These are phyloP conservation scores for Cotesia typhae DNA, from an alignment of 1,140 invertebrate species.

Conservation along the genomic window DNA sequence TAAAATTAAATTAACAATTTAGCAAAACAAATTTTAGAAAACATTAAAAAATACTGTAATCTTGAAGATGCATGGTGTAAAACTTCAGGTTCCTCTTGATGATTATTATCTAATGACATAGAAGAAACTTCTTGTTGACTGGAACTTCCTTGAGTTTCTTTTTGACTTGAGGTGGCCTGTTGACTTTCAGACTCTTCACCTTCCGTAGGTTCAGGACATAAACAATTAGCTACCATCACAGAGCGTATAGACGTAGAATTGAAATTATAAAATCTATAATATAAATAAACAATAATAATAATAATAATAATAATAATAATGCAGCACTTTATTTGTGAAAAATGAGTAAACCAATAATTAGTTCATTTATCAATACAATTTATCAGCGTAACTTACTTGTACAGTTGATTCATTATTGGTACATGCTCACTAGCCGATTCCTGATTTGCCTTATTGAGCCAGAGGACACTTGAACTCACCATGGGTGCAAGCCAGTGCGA, in stretches of 20 bases:
- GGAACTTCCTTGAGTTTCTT: constrained; percentile 65
- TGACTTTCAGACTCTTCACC: constrained; percentile 47
- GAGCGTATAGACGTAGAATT: constrained; percentile 83
- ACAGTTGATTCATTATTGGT: constrained; percentile 82
- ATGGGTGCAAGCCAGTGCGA: constrained; percentile 82
- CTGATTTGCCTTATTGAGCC: constrained; percentile 87
- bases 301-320: constrained; percentile 21
- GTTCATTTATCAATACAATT: not conserved
- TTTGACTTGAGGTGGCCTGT: constrained; percentile 49
- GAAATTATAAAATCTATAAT: constrained; percentile 77
- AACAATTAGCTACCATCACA: constrained; percentile 79
- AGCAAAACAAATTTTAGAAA: not conserved
- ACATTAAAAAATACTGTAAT: constrained; percentile 53
- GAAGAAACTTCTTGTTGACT: constrained; percentile 65
- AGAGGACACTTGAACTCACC: constrained; percentile 81
- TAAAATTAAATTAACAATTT: too few species aligned
- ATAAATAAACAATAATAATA: constrained; percentile 11
- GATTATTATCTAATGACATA: constrained; percentile 44
- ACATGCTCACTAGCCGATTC: constrained; percentile 82
- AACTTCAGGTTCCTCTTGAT: constrained; percentile 57
- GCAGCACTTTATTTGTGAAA: not conserved
- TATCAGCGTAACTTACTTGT: constrained; percentile 57
- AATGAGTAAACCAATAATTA: constrained; percentile 8
- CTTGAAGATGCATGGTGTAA: constrained; percentile 61
- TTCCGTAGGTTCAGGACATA: constrained; percentile 60